These are phyloP conservation scores for Orchestia grillus DNA, from an alignment of 1,140 invertebrate species.

Conservation along the genomic window DNA sequence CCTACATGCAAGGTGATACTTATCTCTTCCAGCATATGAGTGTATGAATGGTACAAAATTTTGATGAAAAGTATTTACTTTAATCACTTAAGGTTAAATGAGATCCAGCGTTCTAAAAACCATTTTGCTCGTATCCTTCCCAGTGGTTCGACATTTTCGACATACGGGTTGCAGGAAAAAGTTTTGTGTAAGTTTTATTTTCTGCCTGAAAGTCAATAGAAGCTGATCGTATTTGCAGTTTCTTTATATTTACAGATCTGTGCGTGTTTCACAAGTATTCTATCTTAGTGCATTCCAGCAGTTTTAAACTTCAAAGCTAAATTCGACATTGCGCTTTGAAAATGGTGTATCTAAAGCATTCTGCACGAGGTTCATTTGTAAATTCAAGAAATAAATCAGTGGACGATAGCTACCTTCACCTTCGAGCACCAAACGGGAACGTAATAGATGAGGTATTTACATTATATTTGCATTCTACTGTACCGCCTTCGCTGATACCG, in stretches of 20 bases:
- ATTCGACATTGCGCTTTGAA: not conserved
- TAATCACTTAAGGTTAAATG: not conserved
- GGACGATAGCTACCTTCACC: not conserved
- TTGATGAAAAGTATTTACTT: not conserved
- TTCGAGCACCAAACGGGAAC: not conserved
- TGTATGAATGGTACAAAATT: not conserved
- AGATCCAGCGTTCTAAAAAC: not conserved
- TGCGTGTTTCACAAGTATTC: not conserved
- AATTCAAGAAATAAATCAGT: not conserved
- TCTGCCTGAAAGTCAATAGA: not conserved
- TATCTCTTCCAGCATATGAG: not conserved
- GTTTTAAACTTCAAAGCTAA: not conserved
- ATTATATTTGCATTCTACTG: not conserved
- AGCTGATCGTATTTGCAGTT: not conserved
- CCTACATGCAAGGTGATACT: not conserved
- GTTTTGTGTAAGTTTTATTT: not conserved
- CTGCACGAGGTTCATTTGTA: not conserved
- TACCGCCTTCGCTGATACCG: too few species aligned
- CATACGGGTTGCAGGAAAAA: not conserved
- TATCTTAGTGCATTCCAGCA: not conserved
- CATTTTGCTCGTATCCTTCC: too few species aligned
- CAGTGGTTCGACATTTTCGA: not conserved
- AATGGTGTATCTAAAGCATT: not conserved
- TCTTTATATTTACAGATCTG: not conserved
- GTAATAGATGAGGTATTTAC: not conserved